A percentile compares a stretch with the other conserved stretches of the same genome.
phyloP scores from a whole-genome alignment of 1,140 invertebrate genomes.

The Drosophila asahinai region DNA sequence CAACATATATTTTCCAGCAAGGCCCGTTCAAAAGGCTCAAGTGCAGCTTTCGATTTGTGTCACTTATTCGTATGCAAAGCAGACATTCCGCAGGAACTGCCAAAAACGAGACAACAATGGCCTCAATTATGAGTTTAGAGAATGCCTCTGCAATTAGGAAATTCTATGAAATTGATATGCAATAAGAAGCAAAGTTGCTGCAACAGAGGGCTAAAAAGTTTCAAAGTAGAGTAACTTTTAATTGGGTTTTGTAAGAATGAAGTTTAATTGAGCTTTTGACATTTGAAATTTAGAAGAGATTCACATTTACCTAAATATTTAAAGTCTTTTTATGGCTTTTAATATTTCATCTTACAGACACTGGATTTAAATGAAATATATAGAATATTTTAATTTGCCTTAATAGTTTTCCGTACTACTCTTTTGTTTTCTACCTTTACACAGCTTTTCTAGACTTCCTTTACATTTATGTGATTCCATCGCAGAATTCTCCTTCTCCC shows the following conservation, averaged over 20 bases:
- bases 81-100: not conserved
- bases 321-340: not conserved
- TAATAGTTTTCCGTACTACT: too few relatives aligned
- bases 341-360: not conserved
- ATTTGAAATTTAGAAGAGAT: not conserved
- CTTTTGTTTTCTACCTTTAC: not conserved
- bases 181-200: slow-evolving; percentile 1
- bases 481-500: not conserved
- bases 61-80: slow-evolving; percentile 7
- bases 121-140: slow-evolving; percentile 13
- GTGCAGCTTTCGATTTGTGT: slow-evolving; percentile 22
- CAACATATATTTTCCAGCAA: slow-evolving; percentile 10
- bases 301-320: not conserved
- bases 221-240: not conserved
- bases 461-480: not conserved
- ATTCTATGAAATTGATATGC: slow-evolving; percentile 26
- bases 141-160: slow-evolving; percentile 25
- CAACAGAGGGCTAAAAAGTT: not conserved
- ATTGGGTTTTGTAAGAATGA: not conserved
- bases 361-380: not conserved
- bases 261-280: not conserved
- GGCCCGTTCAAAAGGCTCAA: slow-evolving; percentile 24
- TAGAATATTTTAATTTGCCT: not conserved
- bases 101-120: slow-evolving; percentile 17
- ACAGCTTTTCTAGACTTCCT: not conserved